Evolutionary conservation across 1,140 invertebrate species (phyloP).

Genomic region (Augochlora pura): DNA sequence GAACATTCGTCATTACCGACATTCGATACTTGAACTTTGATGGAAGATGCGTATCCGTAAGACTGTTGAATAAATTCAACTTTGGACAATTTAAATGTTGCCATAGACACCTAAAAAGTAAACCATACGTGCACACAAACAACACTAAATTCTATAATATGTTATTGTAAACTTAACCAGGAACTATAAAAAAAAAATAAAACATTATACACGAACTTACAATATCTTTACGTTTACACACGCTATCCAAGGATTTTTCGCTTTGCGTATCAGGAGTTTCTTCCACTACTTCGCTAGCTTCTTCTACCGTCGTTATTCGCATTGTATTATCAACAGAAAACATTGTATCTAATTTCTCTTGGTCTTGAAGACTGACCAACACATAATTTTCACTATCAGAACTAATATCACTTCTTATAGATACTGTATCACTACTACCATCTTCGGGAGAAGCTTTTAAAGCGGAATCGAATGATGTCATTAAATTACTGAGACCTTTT

Average conservation of each 20-base stretch:
- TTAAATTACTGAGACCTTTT: constrained; percentile 88
- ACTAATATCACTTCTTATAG: constrained; percentile 87
- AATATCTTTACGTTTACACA: constrained; percentile 88
- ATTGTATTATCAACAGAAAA: constrained; percentile 76
- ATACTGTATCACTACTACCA: constrained; percentile 84
- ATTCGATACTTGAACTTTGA: constrained; percentile 89
- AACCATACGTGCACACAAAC: no score
- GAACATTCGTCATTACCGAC: constrained; percentile 90
- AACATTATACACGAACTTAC: constrained; percentile 76
- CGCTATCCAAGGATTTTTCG: constrained; percentile 89
- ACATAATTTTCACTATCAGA: constrained; percentile 90
- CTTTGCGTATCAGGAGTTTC: constrained; percentile 87
- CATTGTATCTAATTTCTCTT: constrained; percentile 84
- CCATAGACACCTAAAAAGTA: constrained; percentile 86
- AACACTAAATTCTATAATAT: no score
- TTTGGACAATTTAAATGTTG: constrained; percentile 90
- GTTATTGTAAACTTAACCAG: no score
- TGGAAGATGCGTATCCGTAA: constrained; percentile 85
- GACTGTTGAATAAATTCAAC: constrained; percentile 92
- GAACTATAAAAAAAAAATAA: no score
- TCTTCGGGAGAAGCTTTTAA: constrained; percentile 87
- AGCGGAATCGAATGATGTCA: constrained; percentile 90
- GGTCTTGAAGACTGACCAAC: constrained; percentile 83
- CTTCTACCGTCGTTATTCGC: constrained; percentile 84
- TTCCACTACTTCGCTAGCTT: constrained; percentile 92